Conservation (phyloP, 2,888 invertebrate genomes). For the Ophion ellenae region DNA sequence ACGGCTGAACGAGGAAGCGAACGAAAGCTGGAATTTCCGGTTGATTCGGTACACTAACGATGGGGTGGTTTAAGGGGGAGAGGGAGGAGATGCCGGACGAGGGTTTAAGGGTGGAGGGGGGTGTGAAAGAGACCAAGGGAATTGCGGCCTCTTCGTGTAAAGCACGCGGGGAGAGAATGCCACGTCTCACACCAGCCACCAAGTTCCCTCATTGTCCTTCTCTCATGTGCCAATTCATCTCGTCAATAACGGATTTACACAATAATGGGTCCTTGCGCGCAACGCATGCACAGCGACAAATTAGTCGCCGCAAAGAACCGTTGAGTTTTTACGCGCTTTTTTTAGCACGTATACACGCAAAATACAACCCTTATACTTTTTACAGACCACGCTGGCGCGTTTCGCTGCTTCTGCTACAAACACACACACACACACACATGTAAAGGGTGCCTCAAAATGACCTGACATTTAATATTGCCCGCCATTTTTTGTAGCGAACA, state of each 20-base stretch:
- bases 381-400: not conserved
- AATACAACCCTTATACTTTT: slow-evolving; percentile 52
- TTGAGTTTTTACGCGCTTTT: slow-evolving; percentile 58
- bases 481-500: no score
- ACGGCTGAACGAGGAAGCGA: slow-evolving; percentile 78
- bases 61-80: slow-evolving; percentile 74
- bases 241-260: slow-evolving; percentile 80
- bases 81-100: slow-evolving; percentile 11
- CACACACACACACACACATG: no score
- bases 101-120: not conserved
- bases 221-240: slow-evolving; percentile 67
- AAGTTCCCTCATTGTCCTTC: slow-evolving; percentile 46
- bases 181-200: slow-evolving; percentile 41
- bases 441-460: no score
- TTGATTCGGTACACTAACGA: slow-evolving; percentile 84
- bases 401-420: not conserved
- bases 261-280: slow-evolving; percentile 78
- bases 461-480: no score
- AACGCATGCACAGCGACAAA: slow-evolving; percentile 58
- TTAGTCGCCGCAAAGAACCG: slow-evolving; percentile 59
- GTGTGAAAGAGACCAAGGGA: slow-evolving; percentile 30
- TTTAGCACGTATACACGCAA: slow-evolving; percentile 28
- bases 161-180: slow-evolving; percentile 46
- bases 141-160: slow-evolving; percentile 44
- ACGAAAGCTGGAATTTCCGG: slow-evolving; percentile 84